A percentile compares a stretch with the other conserved stretches of the same genome.
Conservation (phyloP, 2,888 invertebrate genomes). For the Pomacea canaliculata region DNA sequence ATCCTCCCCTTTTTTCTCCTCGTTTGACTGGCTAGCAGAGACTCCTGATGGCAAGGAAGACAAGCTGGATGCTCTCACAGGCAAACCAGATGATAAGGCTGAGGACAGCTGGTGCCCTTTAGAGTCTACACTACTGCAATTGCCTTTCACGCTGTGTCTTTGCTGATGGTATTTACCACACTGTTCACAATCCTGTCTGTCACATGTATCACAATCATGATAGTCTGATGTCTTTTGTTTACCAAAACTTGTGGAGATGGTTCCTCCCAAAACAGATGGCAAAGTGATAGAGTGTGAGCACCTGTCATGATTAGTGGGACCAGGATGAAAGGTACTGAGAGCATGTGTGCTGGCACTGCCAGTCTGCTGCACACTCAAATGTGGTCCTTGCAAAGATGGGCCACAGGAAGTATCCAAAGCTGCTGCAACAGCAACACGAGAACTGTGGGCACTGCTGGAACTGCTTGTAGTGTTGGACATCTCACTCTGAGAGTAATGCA, state of each 20-base stretch:
- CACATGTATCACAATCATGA: slow-evolving; percentile 17
- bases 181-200: background rate
- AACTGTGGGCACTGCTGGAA: slow-evolving; percentile 59
- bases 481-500: slow-evolving; percentile 59
- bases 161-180: slow-evolving; percentile 8
- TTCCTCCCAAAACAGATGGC: slow-evolving; percentile 26
- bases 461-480: slow-evolving; percentile 58
- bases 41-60: background rate
- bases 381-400: slow-evolving; percentile 50
- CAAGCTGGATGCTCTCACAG: slow-evolving; percentile 14
- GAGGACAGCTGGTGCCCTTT: slow-evolving; percentile 11
- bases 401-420: slow-evolving; percentile 42
- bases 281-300: slow-evolving; percentile 33
- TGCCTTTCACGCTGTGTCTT: slow-evolving; percentile 10
- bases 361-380: slow-evolving; percentile 33
- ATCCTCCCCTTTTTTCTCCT: slow-evolving; percentile 4
- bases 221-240: slow-evolving; percentile 18
- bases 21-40: background rate
- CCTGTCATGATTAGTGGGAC: slow-evolving; percentile 43
- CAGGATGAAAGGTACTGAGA: slow-evolving; percentile 60
- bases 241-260: background rate
- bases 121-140: slow-evolving; percentile 5
- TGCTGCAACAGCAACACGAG: slow-evolving; percentile 40
- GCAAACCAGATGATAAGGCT: background rate
- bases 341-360: slow-evolving; percentile 36